Percentiles rank a stretch among this genome's conserved stretches.
phyloP scores from a whole-genome alignment of 2,888 invertebrate genomes.

The Drosophila paucipuncta region DNA sequence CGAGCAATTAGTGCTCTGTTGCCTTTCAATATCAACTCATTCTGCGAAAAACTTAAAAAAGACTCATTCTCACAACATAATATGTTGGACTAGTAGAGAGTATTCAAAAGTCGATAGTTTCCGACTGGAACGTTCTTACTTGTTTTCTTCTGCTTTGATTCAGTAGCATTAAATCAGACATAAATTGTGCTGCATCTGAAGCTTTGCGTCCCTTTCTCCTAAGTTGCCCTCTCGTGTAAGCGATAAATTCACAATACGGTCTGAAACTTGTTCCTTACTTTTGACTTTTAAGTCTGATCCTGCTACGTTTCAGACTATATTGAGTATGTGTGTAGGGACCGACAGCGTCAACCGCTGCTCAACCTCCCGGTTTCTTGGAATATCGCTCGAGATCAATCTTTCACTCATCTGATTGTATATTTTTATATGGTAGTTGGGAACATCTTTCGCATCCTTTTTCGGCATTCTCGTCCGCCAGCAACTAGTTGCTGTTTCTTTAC shows the following conservation, averaged over 20 bases:
- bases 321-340: slow-evolving; percentile 35
- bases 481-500: slow-evolving; percentile 36
- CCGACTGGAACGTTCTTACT: not conserved
- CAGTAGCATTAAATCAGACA: slow-evolving; percentile 30
- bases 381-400: slow-evolving; percentile 84
- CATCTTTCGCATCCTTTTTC: slow-evolving; percentile 77
- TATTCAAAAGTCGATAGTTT: slow-evolving; percentile 4
- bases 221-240: slow-evolving; percentile 50
- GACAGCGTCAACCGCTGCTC: slow-evolving; percentile 36
- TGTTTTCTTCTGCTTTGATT: slow-evolving; percentile 17
- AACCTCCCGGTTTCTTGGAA: slow-evolving; percentile 78
- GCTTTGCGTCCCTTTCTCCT: slow-evolving; percentile 12
- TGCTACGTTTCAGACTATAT: slow-evolving; percentile 32
- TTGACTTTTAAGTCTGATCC: slow-evolving; percentile 41
- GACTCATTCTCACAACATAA: not conserved
- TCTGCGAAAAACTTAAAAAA: not conserved
- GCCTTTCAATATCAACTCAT: not conserved
- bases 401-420: slow-evolving; percentile 82
- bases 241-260: slow-evolving; percentile 53
- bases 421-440: slow-evolving; percentile 79
- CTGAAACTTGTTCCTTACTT: slow-evolving; percentile 42
- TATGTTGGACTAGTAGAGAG: not conserved
- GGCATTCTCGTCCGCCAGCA: slow-evolving; percentile 51
- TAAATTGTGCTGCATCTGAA: slow-evolving; percentile 25
- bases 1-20: not conserved